These are phyloP conservation scores for Hypanus sabinus DNA, from an alignment of 2,113 vertebrate species.

Conservation along the genomic window DNA sequence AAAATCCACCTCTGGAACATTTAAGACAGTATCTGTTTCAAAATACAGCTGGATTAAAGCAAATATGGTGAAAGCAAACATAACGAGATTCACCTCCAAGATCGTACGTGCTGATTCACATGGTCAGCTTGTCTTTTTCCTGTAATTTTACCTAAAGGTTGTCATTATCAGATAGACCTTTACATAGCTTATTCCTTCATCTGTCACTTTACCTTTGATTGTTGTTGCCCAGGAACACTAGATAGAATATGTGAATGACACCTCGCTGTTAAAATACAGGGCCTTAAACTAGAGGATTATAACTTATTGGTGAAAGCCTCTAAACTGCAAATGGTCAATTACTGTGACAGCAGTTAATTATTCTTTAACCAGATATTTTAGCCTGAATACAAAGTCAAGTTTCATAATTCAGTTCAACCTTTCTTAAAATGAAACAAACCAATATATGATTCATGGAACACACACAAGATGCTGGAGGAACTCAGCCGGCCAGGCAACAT, in stretches of 20 bases:
- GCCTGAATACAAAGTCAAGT: not conserved
- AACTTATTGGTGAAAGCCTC: not conserved
- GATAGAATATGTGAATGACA: not conserved
- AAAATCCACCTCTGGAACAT: not conserved
- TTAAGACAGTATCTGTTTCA: not conserved
- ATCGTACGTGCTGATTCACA: slow-evolving; percentile 13
- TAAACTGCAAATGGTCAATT: not conserved
- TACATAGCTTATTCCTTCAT: slow-evolving; percentile 14
- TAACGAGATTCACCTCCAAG: not conserved
- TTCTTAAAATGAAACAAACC: not conserved
- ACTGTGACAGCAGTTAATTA: not conserved
- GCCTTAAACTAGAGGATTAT: slow-evolving; percentile 18
- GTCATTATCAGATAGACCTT: not conserved
- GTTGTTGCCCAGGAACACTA: not conserved
- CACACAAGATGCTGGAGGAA: too few relatives aligned
- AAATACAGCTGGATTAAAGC: not conserved
- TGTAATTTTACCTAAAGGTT: slow-evolving; percentile 17
- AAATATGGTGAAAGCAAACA: not conserved
- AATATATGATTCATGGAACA: not conserved
- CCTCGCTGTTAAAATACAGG: not conserved
- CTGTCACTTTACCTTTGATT: not conserved
- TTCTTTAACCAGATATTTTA: not conserved
- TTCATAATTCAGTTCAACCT: not conserved
- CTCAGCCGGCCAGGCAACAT: too few relatives aligned
- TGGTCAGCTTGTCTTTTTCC: not conserved